Percentiles rank a stretch among this genome's conserved stretches.
Evolutionary conservation across 2,113 vertebrate genomes (phyloP).

Genomic region (Empidonax alnorum): DNA sequence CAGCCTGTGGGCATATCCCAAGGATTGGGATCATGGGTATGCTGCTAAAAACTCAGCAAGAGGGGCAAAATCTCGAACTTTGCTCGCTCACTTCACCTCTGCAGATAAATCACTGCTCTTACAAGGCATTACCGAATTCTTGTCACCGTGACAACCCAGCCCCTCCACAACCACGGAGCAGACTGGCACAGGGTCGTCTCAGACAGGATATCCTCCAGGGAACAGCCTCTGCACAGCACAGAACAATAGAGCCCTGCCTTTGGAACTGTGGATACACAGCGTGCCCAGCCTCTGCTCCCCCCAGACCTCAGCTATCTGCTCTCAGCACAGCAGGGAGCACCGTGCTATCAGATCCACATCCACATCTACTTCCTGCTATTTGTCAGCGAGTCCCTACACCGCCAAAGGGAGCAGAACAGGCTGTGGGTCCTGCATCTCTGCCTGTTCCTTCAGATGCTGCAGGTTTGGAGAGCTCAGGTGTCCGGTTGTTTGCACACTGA

Average conservation of each 20-base stretch:
- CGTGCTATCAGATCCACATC: background rate
- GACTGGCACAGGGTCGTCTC: constrained; percentile 70
- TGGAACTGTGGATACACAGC: background rate
- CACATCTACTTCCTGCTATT: background rate
- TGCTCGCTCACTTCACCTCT: accelerated
- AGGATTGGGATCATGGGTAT: background rate
- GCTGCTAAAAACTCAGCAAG: background rate
- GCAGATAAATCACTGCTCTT: constrained; percentile 11
- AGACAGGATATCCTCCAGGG: constrained; percentile 83
- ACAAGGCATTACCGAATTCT: constrained; percentile 6
- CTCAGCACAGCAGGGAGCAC: background rate
- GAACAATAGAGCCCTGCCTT: constrained; percentile 71
- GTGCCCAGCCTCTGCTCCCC: background rate
- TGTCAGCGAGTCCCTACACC: background rate
- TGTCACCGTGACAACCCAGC: constrained; percentile 51
- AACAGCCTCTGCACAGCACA: constrained; percentile 71
- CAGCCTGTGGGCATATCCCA: background rate
- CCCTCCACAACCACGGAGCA: constrained; percentile 62
- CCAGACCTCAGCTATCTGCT: background rate
- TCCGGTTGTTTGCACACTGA: accelerated
- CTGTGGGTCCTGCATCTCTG: background rate
- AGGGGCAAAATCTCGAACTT: background rate
- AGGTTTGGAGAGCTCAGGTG: background rate
- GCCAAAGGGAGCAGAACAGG: background rate
- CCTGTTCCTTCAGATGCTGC: background rate